Conservation (phyloP, 1,140 invertebrate genomes). For the Mercenaria mercenaria region DNA sequence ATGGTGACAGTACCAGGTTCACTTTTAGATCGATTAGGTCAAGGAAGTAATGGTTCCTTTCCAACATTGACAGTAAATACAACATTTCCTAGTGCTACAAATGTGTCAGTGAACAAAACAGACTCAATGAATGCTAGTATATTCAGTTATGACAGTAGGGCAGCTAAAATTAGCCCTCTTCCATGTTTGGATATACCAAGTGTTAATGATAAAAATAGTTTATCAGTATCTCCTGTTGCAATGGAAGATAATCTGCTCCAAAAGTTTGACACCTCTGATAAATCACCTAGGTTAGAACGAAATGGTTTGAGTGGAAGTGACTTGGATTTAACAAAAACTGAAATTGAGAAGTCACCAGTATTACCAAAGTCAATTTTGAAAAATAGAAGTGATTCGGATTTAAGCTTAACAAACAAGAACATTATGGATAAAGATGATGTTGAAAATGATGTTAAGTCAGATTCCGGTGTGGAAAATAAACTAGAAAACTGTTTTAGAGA, state of each 20-base stretch:
- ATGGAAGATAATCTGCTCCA: neutral
- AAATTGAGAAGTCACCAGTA: constrained; percentile 8
- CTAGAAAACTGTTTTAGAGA: neutral
- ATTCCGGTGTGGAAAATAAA: neutral
- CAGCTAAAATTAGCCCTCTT: neutral
- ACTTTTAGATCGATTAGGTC: constrained; percentile 69
- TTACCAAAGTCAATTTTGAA: constrained; percentile 30
- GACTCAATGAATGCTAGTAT: constrained; percentile 6
- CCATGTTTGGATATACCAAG: constrained; percentile 26
- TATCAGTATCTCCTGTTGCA: neutral
- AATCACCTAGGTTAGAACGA: neutral
- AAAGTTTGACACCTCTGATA: neutral
- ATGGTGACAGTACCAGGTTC: constrained; percentile 72
- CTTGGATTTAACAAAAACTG: neutral
- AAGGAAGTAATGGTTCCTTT: constrained; percentile 69
- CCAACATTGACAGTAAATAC: constrained; percentile 73
- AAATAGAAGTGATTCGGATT: constrained; percentile 15
- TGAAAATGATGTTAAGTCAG: constrained; percentile 18
- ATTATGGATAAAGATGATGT: neutral
- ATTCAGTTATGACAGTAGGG: constrained; percentile 12
- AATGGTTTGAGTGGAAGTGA: constrained; percentile 31
- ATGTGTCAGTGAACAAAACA: constrained; percentile 35
- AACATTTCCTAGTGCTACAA: constrained; percentile 60
- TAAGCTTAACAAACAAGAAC: neutral
- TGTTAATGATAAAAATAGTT: constrained; percentile 17